Base-by-base conservation (phyloP, 2,888 invertebrate genomes). In the Allolobophora icterica region DNA sequence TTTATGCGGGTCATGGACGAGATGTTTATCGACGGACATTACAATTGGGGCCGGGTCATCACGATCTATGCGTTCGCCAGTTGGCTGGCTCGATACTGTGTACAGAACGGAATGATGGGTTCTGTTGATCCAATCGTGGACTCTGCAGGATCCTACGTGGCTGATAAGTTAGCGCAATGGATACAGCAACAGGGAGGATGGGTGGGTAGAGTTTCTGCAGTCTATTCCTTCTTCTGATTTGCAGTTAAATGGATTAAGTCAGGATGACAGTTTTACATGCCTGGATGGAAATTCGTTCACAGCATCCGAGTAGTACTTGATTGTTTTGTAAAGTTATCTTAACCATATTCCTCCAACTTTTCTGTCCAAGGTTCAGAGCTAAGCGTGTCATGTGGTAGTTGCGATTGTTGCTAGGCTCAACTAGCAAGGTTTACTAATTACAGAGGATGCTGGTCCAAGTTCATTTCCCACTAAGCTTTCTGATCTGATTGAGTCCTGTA, bases 11-110 rank as follows among this genome's bases (percentile, higher is more conserved):
- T 95, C 40, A 94, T 94, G 17, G 94, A 95, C 93, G 95, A 95
- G 93, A 94, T 95, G 52, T 95, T 95, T 92, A 94, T 93, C 91
- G 95, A 95, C 92, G 94, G 94, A 87, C 94, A 94, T 90, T 94
- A 94, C 84, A 95, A 95, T 92, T 95, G 95, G 95, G 95, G 95
- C 38, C 93, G 95, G 91, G 94, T 95, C 38, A 94, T 95, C 42
- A 94, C 94, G 89, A 94, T 95, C 33, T 95, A 94, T 92, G 94
- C 95, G 19, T 95, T 95, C 93, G 94, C 94, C 84, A 93, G 94
- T 15, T 92, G 94, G 90, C 91, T 95, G 35, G 94, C 94, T 2
- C 92, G 93, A 84, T 93, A 94, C 92, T 93, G 94, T 89, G 91
- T 89, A 21, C 91, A 92, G 83, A 91, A 91, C 35, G 45, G 87